These are phyloP conservation scores for Gallinago paraguaiae DNA, from an alignment of 2,113 vertebrate genomes.

Conservation along the genomic window DNA sequence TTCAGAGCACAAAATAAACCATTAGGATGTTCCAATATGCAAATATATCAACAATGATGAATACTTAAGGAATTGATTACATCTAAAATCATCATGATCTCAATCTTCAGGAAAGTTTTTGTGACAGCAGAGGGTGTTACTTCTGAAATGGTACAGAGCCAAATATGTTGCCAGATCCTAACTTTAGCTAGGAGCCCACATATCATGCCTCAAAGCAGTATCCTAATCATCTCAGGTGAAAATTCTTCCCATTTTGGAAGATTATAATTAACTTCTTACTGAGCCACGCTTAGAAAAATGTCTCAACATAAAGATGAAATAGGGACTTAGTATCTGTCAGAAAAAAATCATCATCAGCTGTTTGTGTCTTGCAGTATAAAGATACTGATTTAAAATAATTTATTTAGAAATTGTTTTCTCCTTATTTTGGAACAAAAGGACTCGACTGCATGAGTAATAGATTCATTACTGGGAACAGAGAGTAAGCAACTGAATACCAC, in stretches of 20 bases:
- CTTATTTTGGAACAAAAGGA: slow-evolving; percentile 28
- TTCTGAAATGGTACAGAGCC: slow-evolving; percentile 12
- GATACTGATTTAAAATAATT: slow-evolving; percentile 5
- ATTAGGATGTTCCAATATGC: not conserved
- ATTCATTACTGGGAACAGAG: not conserved
- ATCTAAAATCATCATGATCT: not conserved
- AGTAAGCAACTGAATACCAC: not conserved
- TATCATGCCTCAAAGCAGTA: slow-evolving; percentile 11
- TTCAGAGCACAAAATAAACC: not conserved
- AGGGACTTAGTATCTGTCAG: slow-evolving; percentile 14
- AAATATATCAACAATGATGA: not conserved
- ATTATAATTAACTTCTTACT: slow-evolving; percentile 43
- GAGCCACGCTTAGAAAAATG: slow-evolving; percentile 40
- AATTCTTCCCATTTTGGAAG: slow-evolving; percentile 27
- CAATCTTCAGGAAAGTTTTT: slow-evolving; percentile 7
- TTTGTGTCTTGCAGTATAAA: slow-evolving; percentile 30
- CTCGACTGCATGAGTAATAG: slow-evolving; percentile 37
- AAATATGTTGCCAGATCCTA: slow-evolving; percentile 40
- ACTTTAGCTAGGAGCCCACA: slow-evolving; percentile 30
- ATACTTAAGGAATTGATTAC: not conserved
- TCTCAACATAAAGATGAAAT: slow-evolving; percentile 37
- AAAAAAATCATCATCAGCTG: slow-evolving; percentile 18
- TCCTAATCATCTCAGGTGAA: slow-evolving; percentile 54
- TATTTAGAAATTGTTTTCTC: slow-evolving; percentile 46
- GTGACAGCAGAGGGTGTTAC: slow-evolving; percentile 44